These are phyloP conservation scores for Myiotriccus ornatus DNA, from an alignment of 2,797 vertebrate genomes.

Conservation along the genomic window DNA sequence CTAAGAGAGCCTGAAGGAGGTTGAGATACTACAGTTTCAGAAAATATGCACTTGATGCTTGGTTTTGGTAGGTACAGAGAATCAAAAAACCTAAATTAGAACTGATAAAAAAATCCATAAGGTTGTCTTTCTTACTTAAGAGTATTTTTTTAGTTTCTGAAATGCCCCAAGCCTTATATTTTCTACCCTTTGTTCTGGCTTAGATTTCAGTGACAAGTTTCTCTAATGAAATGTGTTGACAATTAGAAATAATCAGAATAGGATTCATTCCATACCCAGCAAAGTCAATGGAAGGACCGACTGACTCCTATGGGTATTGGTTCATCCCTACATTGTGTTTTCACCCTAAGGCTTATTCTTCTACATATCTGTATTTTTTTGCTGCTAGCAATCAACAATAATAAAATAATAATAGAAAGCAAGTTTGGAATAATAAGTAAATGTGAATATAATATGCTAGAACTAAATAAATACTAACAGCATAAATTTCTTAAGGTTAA, in stretches of 20 bases:
- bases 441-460: neutral
- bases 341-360: neutral
- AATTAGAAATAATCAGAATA: neutral
- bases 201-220: neutral
- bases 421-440: neutral
- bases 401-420: neutral
- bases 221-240: neutral
- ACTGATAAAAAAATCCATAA: neutral
- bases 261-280: neutral
- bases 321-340: neutral
- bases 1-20: neutral
- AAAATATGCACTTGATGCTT: neutral
- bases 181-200: neutral
- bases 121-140: neutral
- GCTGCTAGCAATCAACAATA: neutral
- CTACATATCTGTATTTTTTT: neutral
- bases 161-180: neutral
- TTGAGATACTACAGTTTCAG: neutral
- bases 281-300: neutral
- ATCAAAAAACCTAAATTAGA: neutral
- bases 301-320: neutral
- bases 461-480: neutral
- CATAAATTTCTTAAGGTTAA: neutral
- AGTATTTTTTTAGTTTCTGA: neutral
- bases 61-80: neutral